These are phyloP conservation scores for Drosophila trapezifrons DNA, from an alignment of 1,140 invertebrate species.

Conservation along the genomic window DNA sequence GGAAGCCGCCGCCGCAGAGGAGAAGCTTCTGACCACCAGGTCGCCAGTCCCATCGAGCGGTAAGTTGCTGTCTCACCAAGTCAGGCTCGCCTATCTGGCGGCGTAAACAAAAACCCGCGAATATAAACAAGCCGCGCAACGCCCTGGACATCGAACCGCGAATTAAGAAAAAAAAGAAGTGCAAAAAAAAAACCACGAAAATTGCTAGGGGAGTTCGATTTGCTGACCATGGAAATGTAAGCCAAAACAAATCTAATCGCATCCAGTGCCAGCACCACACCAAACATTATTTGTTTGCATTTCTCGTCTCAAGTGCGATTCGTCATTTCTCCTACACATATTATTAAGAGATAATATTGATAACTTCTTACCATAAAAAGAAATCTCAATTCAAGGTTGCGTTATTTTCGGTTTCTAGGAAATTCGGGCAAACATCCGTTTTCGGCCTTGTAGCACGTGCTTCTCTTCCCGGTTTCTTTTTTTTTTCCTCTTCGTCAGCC, in stretches of 20 bases:
- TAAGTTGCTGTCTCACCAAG: not conserved
- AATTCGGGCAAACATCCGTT: not conserved
- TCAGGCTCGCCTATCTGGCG: not conserved
- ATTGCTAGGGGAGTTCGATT: not conserved
- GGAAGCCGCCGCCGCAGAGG: not conserved
- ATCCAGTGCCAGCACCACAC: not conserved
- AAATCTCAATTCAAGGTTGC: not conserved
- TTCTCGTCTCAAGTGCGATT: not conserved
- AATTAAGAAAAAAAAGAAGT: no score
- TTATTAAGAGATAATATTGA: not conserved
- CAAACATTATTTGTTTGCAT: not conserved
- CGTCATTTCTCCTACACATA: not conserved
- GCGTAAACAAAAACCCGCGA: not conserved
- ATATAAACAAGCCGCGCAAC: not conserved
- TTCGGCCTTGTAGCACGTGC: not conserved
- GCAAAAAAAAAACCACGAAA: not conserved
- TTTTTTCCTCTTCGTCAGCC: not conserved
- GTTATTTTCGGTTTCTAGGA: not conserved
- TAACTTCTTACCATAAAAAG: not conserved
- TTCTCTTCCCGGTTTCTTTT: not conserved
- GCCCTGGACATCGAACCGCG: no score
- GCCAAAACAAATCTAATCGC: not conserved
- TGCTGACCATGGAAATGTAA: not conserved
- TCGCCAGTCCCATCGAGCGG: not conserved
- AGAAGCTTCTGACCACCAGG: not conserved